A percentile compares a stretch with the other conserved stretches of the same genome.
Conservation (phyloP, 2,113 vertebrate species). For the Mirza zaza region DNA sequence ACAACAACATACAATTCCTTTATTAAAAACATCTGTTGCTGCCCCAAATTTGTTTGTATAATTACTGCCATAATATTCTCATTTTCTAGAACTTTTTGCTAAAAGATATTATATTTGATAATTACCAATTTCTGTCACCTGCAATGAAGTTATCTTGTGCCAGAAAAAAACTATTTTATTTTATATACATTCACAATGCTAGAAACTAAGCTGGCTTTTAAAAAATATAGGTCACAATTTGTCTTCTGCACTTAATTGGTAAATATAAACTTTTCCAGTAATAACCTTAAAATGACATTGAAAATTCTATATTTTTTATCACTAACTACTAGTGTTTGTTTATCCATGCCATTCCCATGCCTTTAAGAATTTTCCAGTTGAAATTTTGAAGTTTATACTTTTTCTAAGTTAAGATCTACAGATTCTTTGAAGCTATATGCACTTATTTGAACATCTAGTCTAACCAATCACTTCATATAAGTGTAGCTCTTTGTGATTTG, state of each 20-base stretch:
- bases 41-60: background rate
- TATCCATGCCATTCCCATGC: background rate
- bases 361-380: background rate
- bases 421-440: conserved; percentile 7
- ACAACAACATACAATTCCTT: conserved; percentile 55
- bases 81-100: conserved; percentile 6
- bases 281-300: conserved; percentile 36
- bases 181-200: background rate
- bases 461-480: conserved; percentile 47
- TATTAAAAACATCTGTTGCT: conserved; percentile 56
- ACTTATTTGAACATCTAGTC: background rate
- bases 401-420: conserved; percentile 33
- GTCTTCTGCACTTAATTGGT: background rate
- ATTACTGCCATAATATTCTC: background rate
- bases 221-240: background rate
- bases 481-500: conserved; percentile 19
- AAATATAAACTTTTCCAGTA: background rate
- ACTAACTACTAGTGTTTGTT: background rate
- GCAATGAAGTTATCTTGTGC: background rate
- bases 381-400: background rate
- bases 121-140: background rate
- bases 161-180: background rate
- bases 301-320: background rate
- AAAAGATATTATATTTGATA: conserved; percentile 37
- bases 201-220: background rate